Percentiles rank a stretch among this genome's conserved stretches.
phyloP scores from a whole-genome alignment of 2,797 vertebrate species.

The Enoplosus armatus region DNA sequence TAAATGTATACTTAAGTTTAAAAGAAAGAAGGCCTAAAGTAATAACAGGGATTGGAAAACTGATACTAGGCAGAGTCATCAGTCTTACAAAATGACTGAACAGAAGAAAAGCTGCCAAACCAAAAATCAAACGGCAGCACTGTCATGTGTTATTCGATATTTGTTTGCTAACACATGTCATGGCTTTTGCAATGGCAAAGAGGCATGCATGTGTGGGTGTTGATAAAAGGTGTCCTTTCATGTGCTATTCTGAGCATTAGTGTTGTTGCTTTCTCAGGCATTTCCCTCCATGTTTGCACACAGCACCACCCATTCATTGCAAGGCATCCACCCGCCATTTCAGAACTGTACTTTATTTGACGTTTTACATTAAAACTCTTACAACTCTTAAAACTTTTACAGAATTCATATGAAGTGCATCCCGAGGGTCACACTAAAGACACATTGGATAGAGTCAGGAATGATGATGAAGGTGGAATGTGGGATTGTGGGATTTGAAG shows the following conservation, averaged over 20 bases:
- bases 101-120: constrained; percentile 20
- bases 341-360: background rate
- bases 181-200: background rate
- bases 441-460: constrained; percentile 29
- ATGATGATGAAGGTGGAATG: constrained; percentile 69
- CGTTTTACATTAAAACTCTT: background rate
- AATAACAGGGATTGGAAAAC: background rate
- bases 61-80: background rate
- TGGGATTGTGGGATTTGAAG: constrained; percentile 67
- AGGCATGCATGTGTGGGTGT: background rate
- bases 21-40: background rate
- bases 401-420: background rate
- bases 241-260: too few species aligned
- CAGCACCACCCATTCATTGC: background rate
- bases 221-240: background rate
- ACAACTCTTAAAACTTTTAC: background rate
- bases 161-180: constrained; percentile 3
- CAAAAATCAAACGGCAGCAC: constrained; percentile 16
- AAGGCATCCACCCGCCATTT: background rate
- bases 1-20: background rate
- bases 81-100: background rate
- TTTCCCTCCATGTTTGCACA: background rate
- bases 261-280: background rate
- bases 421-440: constrained; percentile 51
- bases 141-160: background rate